Evolutionary conservation across 1,140 invertebrate species (phyloP).

Genomic region (Procambarus clarkii): DNA sequence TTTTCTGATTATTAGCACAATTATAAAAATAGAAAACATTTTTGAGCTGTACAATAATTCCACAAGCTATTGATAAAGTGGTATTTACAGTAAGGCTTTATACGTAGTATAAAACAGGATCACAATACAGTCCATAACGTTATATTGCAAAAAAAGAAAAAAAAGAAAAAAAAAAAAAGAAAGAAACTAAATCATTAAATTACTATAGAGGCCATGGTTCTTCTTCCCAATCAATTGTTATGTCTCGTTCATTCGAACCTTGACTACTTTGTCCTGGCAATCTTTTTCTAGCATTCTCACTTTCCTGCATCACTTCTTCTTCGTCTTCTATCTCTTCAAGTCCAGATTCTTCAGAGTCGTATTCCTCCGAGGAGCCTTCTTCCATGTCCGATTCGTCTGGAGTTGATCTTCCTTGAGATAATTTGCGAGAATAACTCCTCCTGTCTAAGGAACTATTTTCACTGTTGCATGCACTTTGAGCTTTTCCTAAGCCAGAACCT

Average conservation of each 20-base stretch:
- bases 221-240: conserved; percentile 14
- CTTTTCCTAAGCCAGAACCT: not conserved
- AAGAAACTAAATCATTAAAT: not conserved
- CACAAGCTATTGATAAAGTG: not conserved
- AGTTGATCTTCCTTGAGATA: conserved; percentile 9
- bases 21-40: not conserved
- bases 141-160: conserved; percentile 5
- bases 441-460: not conserved
- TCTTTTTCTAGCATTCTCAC: not conserved
- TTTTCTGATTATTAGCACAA: not conserved
- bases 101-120: not conserved
- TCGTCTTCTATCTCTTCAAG: conserved; percentile 14
- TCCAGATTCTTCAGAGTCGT: conserved; percentile 10
- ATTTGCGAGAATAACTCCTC: not conserved
- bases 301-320: not conserved
- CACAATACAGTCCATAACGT: not conserved
- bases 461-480: not conserved
- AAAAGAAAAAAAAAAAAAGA: too few relatives aligned
- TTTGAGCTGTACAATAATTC: not conserved
- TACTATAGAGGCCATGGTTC: not conserved
- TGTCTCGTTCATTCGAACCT: not conserved
- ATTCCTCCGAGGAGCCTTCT: not conserved
- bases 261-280: not conserved
- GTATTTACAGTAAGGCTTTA: conserved; percentile 1
- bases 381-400: not conserved